Base-by-base conservation (phyloP, 2,888 invertebrate genomes). In the Alloplasta piceator region DNA sequence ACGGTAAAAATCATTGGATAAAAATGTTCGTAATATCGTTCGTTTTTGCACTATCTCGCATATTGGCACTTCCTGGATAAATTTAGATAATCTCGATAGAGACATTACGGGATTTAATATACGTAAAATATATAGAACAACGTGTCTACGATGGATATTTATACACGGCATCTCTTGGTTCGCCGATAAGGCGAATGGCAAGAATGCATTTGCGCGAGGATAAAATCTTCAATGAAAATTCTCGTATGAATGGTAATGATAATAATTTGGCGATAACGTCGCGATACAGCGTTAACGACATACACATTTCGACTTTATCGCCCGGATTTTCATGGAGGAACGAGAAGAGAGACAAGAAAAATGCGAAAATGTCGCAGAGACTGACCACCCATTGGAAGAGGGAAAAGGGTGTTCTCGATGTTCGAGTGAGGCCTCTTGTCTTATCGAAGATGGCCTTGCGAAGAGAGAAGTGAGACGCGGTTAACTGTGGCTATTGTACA, bases 391-490 rank as follows among this genome's bases (percentile, higher is more conserved):
- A 10, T 26, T 43, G 56, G 64, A 41, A 55, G 64, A 26, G 38
- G 41, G 68, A 77, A 58, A 75, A 58, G 26, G 26, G 26, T 63
- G 66, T 81, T 70, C 41, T 71, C 66, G 36, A 39, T 26, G 36
- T 67, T 6, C 67, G 64, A 46, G 58, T 60, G 41, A 58, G 58
- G 26, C 9, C 39, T 60, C 52, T 71, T 55, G 60, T 66, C 78
- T 78, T 82, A 82, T 82, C 78, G 74, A 61, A 61, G 67, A 38
- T 75, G 66, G 78, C 26, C 60, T 67, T 75, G 74, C 41, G 66
- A 48, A 39, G 38, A 50, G 56, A 75, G 56, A 43, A 43, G 78
- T 12, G 61, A 61, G 66, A 41, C 48, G 63, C 68, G 63, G 67
- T 73, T 68, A 41, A 70, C 60, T 67, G 39, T 78, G 77, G 75